Evolutionary conservation across 2,888 invertebrate genomes (phyloP), one percentile per base, ranked within the genome.

Genomic region (Andrena dorsata): DNA sequence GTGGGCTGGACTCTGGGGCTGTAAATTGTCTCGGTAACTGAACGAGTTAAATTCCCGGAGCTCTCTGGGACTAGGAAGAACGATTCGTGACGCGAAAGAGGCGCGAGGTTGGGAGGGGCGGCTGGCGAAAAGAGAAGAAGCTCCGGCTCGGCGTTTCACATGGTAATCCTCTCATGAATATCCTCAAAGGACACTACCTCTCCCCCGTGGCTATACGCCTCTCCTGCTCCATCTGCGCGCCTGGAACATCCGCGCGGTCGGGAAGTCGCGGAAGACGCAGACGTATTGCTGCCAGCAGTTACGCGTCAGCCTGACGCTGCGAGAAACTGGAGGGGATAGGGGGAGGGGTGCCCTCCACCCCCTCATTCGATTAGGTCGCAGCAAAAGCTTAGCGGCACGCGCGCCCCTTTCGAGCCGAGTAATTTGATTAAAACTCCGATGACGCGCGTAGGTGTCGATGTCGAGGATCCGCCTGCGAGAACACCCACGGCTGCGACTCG

Each of bases 121-220:
- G 61, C 79, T 80, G 84, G 78, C 80, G 82, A 83, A 86, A 83
- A 83, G 77, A 86, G 88, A 87, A 80, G 87, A 86, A 88, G 85
- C 83, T 85, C 80, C 80, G 86, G 84, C 86, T 89, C 86, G 89
- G 90, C 90, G 90, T 92, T 92, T 92, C 92, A 91, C 90, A 92
- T 92, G 91, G 90, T 92, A 92, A 92, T 92, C 90, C 88, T 88
- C 91, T 92, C 92, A 92, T 92, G 92, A 92, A 92, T 92, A 92
- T 91, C 91, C 86, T 91, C 91, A 90, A 91, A 91, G 90, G 89
- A 91, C 79, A 56, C 70, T n/a, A 3, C 35, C 56, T 23, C 56
- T 56, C 56, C 10, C 23, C 56, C 56, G 10, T 56, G 10, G 10
- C 20, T 10, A 23, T 10, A 56, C 26, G 56, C 56, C 20, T 53